A percentile compares a stretch with the other conserved stretches of the same genome.
Conservation (phyloP, 1,140 invertebrate species). For the Mycetomoellerius zeteki region DNA sequence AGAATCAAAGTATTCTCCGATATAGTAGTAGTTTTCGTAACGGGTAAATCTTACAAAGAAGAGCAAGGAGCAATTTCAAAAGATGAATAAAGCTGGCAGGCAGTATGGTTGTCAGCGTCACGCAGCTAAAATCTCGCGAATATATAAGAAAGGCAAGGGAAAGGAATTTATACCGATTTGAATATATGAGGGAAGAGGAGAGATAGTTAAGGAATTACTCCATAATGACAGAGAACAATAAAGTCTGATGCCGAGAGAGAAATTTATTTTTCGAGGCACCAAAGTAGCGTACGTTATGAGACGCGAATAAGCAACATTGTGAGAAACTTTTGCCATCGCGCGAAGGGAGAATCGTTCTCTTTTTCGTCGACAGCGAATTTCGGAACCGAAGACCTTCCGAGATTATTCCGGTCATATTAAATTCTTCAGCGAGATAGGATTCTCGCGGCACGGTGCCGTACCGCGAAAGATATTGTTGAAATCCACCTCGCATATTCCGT, state of each 20-base stretch:
- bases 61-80: slow-evolving; percentile 23
- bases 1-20: background rate
- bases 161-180: slow-evolving; percentile 38
- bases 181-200: background rate
- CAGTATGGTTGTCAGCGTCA: slow-evolving; percentile 22
- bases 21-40: background rate
- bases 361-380: slow-evolving; percentile 27
- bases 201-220: background rate
- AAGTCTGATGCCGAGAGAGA: slow-evolving; percentile 15
- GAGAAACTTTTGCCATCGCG: slow-evolving; percentile 47
- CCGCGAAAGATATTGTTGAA: slow-evolving; percentile 54
- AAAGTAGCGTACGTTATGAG: slow-evolving; percentile 39
- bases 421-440: slow-evolving; percentile 51
- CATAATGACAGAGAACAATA: background rate
- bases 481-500: slow-evolving; percentile 24
- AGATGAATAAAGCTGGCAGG: slow-evolving; percentile 23
- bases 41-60: too few relatives aligned
- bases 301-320: background rate
- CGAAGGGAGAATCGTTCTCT: slow-evolving; percentile 1
- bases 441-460: slow-evolving; percentile 16
- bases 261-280: slow-evolving; percentile 38
- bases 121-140: slow-evolving; percentile 37
- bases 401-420: slow-evolving; percentile 61
- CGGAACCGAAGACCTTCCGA: slow-evolving; percentile 27
- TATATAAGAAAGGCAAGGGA: background rate